A percentile compares a stretch with the other conserved stretches of the same genome.
These are phyloP conservation scores for Agrilus cyanescens DNA, from an alignment of 2,888 invertebrate genomes.

Conservation along the genomic window DNA sequence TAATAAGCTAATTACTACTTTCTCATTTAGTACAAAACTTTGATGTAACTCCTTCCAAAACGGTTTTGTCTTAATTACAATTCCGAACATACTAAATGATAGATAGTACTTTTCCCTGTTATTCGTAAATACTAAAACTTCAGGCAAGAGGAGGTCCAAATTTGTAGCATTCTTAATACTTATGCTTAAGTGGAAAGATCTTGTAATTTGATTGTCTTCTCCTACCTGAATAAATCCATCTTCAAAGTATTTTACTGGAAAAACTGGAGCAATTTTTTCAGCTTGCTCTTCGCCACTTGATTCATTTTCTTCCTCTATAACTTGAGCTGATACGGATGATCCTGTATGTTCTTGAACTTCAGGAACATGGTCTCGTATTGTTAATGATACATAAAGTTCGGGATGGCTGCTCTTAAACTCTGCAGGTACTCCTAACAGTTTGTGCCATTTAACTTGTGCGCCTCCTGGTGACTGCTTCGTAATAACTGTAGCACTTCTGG, in stretches of 20 bases:
- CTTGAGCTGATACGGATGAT: constrained; percentile 2
- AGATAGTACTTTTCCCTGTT: constrained; percentile 26
- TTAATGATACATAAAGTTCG: constrained; percentile 46
- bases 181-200: constrained; percentile 43
- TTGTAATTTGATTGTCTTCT: constrained; percentile 24
- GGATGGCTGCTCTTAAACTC: constrained; percentile 49
- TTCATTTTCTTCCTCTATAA: constrained; percentile 1
- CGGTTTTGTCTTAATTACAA: constrained; percentile 29
- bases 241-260: constrained; percentile 37
- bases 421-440: constrained; percentile 44
- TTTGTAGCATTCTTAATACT: constrained; percentile 44
- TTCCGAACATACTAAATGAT: constrained; percentile 28
- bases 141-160: constrained; percentile 39
- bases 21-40: constrained; percentile 27
- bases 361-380: constrained; percentile 42
- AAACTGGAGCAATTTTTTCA: constrained; percentile 15
- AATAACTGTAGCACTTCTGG: constrained; percentile 59
- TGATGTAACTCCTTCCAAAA: constrained; percentile 27
- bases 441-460: constrained; percentile 48
- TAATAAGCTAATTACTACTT: constrained; percentile 26
- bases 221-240: constrained; percentile 47
- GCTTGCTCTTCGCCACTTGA: constrained; percentile 19
- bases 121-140: constrained; percentile 27
- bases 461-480: constrained; percentile 39
- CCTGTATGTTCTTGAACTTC: constrained; percentile 10